Conservation (phyloP, 2,888 invertebrate genomes). For the Drosophila hamatofila region DNA sequence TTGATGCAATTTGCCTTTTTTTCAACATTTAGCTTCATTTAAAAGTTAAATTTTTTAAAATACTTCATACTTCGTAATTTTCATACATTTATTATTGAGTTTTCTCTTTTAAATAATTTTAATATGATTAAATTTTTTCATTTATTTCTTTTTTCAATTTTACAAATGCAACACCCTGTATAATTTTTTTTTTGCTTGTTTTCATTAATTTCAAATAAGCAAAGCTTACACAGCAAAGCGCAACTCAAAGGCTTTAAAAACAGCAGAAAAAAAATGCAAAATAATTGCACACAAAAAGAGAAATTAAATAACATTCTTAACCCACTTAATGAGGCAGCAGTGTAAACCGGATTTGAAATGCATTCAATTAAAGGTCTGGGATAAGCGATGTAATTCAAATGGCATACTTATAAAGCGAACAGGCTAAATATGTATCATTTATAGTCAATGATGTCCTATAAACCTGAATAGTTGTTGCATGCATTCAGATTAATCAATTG, state of each 20-base stretch:
- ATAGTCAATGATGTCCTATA: slow-evolving; percentile 17
- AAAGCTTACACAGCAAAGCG: slow-evolving; percentile 17
- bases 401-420: slow-evolving; percentile 9
- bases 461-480: slow-evolving; percentile 31
- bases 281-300: neutral
- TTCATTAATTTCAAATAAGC: slow-evolving; percentile 20
- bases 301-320: slow-evolving; percentile 6
- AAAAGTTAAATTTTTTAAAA: no score
- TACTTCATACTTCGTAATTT: no score
- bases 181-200: neutral
- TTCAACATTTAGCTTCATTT: no score
- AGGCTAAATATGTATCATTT: neutral
- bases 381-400: slow-evolving; percentile 19
- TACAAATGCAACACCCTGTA: slow-evolving; percentile 33
- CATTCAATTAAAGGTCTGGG: slow-evolving; percentile 12
- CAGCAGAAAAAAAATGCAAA: slow-evolving; percentile 21
- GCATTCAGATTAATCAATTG: slow-evolving; percentile 20
- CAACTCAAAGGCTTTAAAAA: slow-evolving; percentile 26
- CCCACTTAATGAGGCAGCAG: slow-evolving; percentile 28
- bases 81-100: no score
- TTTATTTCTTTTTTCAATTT: neutral
- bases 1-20: no score
- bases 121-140: neutral
- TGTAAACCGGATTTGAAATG: slow-evolving; percentile 16
- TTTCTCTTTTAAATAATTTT: neutral